Conservation (phyloP, 2,888 invertebrate species). For the Drosophila niveifrons region DNA sequence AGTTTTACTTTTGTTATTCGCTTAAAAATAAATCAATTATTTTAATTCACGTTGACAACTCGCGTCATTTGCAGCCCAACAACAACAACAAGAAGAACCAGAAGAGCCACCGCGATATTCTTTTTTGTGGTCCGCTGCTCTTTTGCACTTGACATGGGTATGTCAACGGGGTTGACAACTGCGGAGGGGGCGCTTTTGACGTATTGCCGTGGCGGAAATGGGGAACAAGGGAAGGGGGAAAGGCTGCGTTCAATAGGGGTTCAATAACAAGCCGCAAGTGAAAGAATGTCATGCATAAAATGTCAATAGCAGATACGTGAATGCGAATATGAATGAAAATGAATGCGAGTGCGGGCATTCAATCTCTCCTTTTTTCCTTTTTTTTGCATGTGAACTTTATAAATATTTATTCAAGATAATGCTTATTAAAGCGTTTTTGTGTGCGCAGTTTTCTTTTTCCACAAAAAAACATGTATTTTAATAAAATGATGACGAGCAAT, state of each 20-base stretch:
- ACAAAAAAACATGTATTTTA: not conserved
- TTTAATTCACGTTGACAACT: constrained; percentile 78
- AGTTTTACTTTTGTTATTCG: constrained; percentile 29
- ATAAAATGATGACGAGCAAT: constrained; percentile 1
- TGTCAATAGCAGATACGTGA: constrained; percentile 55
- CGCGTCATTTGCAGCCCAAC: constrained; percentile 73
- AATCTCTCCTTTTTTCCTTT: constrained; percentile 4
- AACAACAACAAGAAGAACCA: not conserved
- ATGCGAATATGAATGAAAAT: constrained; percentile 34
- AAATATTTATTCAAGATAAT: constrained; percentile 14
- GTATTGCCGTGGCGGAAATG: too few relatives aligned
- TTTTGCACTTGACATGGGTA: constrained; percentile 58
- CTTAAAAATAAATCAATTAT: constrained; percentile 78
- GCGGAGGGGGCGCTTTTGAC: not conserved
- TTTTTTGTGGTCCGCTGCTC: constrained; percentile 54
- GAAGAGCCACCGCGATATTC: constrained; percentile 1
- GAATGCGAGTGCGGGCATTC: constrained; percentile 25
- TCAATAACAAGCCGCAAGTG: constrained; percentile 35
- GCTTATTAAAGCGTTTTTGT: constrained; percentile 22
- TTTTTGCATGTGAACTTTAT: constrained; percentile 1
- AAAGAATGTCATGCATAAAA: constrained; percentile 50
- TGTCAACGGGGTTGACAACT: constrained; percentile 11
- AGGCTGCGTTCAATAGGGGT: not conserved
- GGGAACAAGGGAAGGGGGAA: not conserved
- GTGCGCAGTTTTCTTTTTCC: not conserved